phyloP scores from a whole-genome alignment of 2,113 vertebrate genomes.

The Passer domesticus region DNA sequence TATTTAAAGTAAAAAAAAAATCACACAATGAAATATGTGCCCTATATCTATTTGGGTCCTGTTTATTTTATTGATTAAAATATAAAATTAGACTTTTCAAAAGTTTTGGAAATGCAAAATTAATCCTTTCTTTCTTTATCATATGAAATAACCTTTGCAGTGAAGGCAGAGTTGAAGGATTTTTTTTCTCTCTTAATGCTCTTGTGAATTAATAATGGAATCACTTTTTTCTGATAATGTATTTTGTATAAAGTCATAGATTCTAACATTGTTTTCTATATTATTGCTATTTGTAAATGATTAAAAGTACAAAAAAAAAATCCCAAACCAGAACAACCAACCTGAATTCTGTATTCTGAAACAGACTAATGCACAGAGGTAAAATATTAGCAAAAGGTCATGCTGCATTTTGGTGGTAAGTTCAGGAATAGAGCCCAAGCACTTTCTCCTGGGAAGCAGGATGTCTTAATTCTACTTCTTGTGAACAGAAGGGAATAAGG shows the following conservation, averaged over 20 bases:
- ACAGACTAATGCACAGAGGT: not conserved
- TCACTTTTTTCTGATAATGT: not conserved
- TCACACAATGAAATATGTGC: not conserved
- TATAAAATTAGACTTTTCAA: not conserved
- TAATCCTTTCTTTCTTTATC: not conserved
- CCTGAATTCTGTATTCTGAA: not conserved
- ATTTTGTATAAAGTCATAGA: not conserved
- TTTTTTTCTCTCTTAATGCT: not conserved
- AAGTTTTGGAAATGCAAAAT: not conserved
- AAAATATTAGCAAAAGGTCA: not conserved
- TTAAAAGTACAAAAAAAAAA: not conserved
- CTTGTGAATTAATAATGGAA: not conserved
- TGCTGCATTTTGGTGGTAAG: rapidly evolving
- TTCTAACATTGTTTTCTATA: not conserved
- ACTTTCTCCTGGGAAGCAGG: not conserved
- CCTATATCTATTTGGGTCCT: not conserved
- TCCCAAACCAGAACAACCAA: not conserved
- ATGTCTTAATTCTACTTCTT: not conserved
- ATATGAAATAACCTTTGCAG: not conserved
- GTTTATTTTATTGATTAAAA: not conserved
- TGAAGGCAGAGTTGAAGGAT: not conserved
- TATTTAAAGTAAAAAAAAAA: not conserved
- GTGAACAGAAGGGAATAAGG: not conserved
- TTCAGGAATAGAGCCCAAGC: not conserved
- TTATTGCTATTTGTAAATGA: not conserved